Evolutionary conservation across 2,888 invertebrate genomes (phyloP).

Genomic region (Dryocosmus kuriphilus): DNA sequence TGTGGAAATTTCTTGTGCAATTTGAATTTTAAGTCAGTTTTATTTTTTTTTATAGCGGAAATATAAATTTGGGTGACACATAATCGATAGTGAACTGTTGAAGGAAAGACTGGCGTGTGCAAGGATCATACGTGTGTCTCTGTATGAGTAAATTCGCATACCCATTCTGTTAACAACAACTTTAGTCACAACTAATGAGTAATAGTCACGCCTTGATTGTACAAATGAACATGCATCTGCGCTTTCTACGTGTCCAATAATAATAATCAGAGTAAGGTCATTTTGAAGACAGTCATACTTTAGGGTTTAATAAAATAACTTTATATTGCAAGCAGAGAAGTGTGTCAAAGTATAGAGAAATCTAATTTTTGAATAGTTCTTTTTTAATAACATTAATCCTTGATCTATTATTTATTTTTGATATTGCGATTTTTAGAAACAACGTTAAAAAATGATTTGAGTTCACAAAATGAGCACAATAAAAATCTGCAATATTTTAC

Average conservation of each 20-base stretch:
- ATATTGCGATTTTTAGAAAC: too few species aligned
- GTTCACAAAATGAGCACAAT: too few species aligned
- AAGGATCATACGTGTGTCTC: slow-evolving; percentile 8
- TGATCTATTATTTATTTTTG: too few species aligned
- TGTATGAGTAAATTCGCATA: slow-evolving; percentile 32
- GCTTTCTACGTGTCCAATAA: slow-evolving; percentile 24
- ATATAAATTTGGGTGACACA: slow-evolving; percentile 5
- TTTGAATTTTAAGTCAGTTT: too few species aligned
- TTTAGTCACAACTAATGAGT: slow-evolving; percentile 33
- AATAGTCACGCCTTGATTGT: slow-evolving; percentile 38
- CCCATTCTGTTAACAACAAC: slow-evolving; percentile 28
- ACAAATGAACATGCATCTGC: slow-evolving; percentile 23
- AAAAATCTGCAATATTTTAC: too few species aligned
- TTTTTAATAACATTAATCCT: neutral
- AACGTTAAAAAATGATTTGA: too few species aligned
- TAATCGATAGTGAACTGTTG: slow-evolving; percentile 28
- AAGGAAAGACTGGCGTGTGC: slow-evolving; percentile 20
- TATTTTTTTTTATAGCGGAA: neutral
- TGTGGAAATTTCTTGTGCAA: too few species aligned
- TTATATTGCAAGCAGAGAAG: neutral
- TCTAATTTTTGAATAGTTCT: neutral
- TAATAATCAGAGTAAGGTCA: slow-evolving; percentile 36
- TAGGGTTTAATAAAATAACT: neutral
- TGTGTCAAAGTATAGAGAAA: neutral
- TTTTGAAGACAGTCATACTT: slow-evolving; percentile 5